phyloP scores from a whole-genome alignment of 2,888 invertebrate genomes.

The Ophioninae sp. region DNA sequence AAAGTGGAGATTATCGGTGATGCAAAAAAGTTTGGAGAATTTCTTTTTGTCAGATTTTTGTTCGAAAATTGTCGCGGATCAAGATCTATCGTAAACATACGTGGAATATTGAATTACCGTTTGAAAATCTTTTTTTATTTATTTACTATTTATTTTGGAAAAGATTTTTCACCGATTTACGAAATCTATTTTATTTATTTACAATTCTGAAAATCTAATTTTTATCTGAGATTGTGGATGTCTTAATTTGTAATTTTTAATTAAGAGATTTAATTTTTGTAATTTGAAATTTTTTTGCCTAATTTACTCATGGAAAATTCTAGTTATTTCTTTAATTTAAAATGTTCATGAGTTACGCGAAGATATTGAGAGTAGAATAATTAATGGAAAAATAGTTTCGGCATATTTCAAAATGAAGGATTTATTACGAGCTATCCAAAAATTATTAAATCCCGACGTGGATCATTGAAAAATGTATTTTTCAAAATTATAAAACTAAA shows the following conservation, averaged over 20 bases:
- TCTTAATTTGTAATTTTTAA: not conserved
- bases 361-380: not conserved
- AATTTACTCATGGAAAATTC: too few species aligned
- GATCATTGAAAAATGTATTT: not conserved
- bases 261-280: not conserved
- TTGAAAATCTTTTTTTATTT: too few species aligned
- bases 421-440: not conserved
- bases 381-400: not conserved
- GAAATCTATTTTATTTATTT: too few species aligned
- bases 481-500: too few species aligned
- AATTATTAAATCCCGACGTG: not conserved
- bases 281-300: not conserved
- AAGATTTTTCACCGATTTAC: too few species aligned
- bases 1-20: constrained; percentile 6
- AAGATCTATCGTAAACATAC: not conserved
- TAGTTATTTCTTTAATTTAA: not conserved
- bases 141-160: too few species aligned
- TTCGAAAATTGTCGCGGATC: not conserved
- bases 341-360: not conserved
- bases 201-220: too few species aligned
- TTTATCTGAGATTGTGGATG: too few species aligned
- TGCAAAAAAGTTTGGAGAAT: not conserved
- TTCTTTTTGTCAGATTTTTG: not conserved
- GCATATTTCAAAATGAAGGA: not conserved
- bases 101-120: not conserved